Percentiles rank a stretch among this genome's conserved stretches.
These are phyloP conservation scores for Agriopis marginaria DNA, from an alignment of 2,888 invertebrate genomes.

Conservation along the genomic window DNA sequence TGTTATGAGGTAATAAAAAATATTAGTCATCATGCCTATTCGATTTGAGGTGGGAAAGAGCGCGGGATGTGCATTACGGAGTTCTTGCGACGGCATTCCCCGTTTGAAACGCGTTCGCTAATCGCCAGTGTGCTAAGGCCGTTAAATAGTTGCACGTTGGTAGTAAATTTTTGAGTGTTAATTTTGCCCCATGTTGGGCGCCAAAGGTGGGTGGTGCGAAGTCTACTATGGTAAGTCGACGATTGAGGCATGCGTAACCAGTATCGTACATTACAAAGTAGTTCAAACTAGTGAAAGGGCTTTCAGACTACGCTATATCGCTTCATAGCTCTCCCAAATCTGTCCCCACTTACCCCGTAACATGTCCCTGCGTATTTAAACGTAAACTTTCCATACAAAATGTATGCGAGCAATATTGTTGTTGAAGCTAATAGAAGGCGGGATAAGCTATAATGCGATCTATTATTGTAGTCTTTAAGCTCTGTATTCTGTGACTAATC, in stretches of 20 bases:
- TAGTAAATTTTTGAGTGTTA: constrained; percentile 58
- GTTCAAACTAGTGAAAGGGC: constrained; percentile 27
- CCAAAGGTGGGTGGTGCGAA: constrained; percentile 49
- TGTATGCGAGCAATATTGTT: background rate
- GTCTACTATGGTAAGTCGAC: constrained; percentile 45
- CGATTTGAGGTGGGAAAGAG: background rate
- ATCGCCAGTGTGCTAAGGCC: background rate
- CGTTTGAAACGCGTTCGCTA: background rate
- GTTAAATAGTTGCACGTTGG: constrained; percentile 58
- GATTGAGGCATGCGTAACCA: constrained; percentile 48
- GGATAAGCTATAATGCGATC: constrained; percentile 1
- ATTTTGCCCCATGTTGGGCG: constrained; percentile 62
- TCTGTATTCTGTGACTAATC: constrained; percentile 39
- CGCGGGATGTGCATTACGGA: background rate
- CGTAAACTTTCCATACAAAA: background rate
- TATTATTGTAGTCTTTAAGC: constrained; percentile 6
- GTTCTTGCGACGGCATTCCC: background rate
- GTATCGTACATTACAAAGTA: constrained; percentile 42
- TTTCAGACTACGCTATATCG: constrained; percentile 1
- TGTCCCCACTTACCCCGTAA: too few species aligned
- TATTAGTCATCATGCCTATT: too few species aligned
- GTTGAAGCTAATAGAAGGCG: background rate
- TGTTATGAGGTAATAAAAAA: too few species aligned
- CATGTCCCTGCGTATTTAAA: background rate
- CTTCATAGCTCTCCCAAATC: background rate